A percentile compares a stretch with the other conserved stretches of the same genome.
These are phyloP conservation scores for Cataglyphis altisquamis DNA, from an alignment of 2,888 invertebrate species.

Conservation along the genomic window DNA sequence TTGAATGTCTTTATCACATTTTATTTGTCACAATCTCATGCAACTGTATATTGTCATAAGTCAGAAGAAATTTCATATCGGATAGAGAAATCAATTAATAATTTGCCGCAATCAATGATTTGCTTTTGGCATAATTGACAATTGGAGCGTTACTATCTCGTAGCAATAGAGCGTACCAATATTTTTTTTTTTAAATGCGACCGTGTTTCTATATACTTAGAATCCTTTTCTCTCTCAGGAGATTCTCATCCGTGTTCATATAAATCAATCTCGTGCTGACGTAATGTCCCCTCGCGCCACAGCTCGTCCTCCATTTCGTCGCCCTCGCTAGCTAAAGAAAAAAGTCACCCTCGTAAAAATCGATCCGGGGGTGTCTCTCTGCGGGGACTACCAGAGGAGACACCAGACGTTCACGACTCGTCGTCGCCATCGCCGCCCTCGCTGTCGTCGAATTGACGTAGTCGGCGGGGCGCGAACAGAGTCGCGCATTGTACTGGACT, in stretches of 20 bases:
- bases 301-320: slow-evolving; percentile 69
- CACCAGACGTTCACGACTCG: slow-evolving; percentile 57
- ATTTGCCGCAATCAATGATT: slow-evolving; percentile 7
- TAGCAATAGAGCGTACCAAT: not conserved
- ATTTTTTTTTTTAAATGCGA: not conserved
- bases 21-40: not conserved
- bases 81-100: slow-evolving; percentile 18
- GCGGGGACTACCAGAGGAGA: slow-evolving; percentile 49
- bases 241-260: slow-evolving; percentile 42
- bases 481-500: slow-evolving; percentile 70
- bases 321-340: slow-evolving; percentile 65
- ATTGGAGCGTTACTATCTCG: not conserved
- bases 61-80: not conserved
- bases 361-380: slow-evolving; percentile 63
- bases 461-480: slow-evolving; percentile 69
- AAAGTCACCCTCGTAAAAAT: slow-evolving; percentile 72
- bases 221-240: slow-evolving; percentile 22
- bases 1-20: not conserved
- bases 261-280: slow-evolving; percentile 49
- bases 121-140: slow-evolving; percentile 28
- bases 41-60: not conserved
- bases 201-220: not conserved
- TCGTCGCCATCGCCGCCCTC: slow-evolving; percentile 45
- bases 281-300: slow-evolving; percentile 33
- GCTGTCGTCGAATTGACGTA: slow-evolving; percentile 34